phyloP scores from a whole-genome alignment of 1,140 invertebrate species.

The Orchesella cincta region DNA sequence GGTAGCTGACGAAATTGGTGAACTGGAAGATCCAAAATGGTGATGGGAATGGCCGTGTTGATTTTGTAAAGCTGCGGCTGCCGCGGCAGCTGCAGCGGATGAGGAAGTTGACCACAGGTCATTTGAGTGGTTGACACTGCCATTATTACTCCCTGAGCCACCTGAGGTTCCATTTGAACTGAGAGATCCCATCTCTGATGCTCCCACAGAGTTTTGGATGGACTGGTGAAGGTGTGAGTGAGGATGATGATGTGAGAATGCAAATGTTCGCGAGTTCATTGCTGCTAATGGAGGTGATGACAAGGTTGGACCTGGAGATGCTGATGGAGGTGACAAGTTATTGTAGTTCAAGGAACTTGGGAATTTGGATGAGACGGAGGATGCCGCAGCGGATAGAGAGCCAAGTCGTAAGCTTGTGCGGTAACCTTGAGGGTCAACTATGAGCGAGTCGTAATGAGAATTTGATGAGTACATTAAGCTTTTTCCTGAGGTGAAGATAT shows the following conservation, averaged over 20 bases:
- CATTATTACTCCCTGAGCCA: slow-evolving; percentile 27
- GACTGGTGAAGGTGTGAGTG: slow-evolving; percentile 33
- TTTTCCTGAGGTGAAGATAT: too few relatives aligned
- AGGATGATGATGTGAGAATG: slow-evolving; percentile 43
- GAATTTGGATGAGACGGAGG: background rate
- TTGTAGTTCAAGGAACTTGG: slow-evolving; percentile 15
- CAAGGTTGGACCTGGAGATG: background rate
- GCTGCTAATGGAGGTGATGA: slow-evolving; percentile 23
- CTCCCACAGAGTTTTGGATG: background rate
- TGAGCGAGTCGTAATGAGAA: slow-evolving; percentile 34
- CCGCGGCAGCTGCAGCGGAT: slow-evolving; percentile 34
- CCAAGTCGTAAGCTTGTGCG: background rate
- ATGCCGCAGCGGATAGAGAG: background rate
- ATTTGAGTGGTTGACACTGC: slow-evolving; percentile 8
- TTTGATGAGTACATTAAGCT: slow-evolving; percentile 44
- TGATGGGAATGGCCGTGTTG: slow-evolving; percentile 27
- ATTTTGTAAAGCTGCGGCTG: slow-evolving; percentile 17
- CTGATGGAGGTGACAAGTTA: slow-evolving; percentile 18
- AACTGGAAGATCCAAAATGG: slow-evolving; percentile 40
- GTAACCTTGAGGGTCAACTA: slow-evolving; percentile 14
- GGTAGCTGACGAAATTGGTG: slow-evolving; percentile 43
- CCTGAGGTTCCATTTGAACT: background rate
- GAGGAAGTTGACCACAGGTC: slow-evolving; percentile 38
- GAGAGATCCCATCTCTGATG: slow-evolving; percentile 17
- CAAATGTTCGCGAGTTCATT: slow-evolving; percentile 45